Base-by-base conservation (phyloP, 30 jellyfish, hydroid and myxozoan genomes). In the Pelagia noctiluca region DNA sequence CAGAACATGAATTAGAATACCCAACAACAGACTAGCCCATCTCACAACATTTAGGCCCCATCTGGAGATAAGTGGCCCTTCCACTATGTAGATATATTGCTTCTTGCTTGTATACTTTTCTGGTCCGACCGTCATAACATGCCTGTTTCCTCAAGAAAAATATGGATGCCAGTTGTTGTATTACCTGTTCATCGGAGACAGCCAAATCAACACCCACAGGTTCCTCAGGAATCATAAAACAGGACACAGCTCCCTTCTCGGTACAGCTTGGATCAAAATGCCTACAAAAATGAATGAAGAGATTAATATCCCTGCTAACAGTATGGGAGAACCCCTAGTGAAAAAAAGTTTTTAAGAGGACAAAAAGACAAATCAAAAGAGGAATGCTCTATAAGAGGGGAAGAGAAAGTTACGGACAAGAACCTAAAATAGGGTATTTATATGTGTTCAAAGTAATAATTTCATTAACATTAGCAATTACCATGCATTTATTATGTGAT, bases 401-500 rank as follows among this genome's bases (percentile, higher is more conserved):
- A n/a, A 4, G 83, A 23, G 32, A 30, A 35, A 4, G 19, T 8
- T 8, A 18, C 42, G 37, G 24, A 21, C 46, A 22, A 53, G 18
- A 28, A 16, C 31, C 19, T 8, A 74, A 74, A 25, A 19, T 42
- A 2, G 12, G 84, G 23, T 46, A 21, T 2, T 62, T 50, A 50
- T 4, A 21, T 26, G 42, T 23, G n/a, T 19, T 26, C 25, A 47
- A 29, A 21, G 76, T 26, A 10, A 21, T 3, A 29, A 23, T 24
- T 23, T 23, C 18, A 18, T 37, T 1, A 22, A 18, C 32, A 35
- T 19, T 25, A 25, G 24, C 22, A n/a, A 71, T 0, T 80, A 89
- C 97, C 97, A 89, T 22, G 97, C 97, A 89, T 89, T 89, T 11
- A 89, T 67, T 32, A 89, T 54, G 13, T 72, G 66, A 72, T 89